phyloP scores from a whole-genome alignment of 2,888 invertebrate genomes.

The Lithophane socia region DNA sequence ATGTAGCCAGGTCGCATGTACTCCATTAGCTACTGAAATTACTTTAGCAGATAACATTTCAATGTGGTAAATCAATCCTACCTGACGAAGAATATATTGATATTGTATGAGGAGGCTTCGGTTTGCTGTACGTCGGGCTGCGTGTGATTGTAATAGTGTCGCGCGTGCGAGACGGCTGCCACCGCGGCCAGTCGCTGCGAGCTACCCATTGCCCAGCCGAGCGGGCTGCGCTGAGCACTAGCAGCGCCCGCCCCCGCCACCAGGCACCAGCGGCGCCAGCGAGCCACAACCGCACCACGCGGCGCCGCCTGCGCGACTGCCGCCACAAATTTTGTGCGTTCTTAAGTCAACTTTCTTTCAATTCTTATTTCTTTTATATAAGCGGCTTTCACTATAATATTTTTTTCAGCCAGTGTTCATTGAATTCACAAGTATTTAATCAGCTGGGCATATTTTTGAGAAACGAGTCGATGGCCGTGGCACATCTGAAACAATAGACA shows the following conservation, averaged over 20 bases:
- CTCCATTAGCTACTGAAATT: constrained; percentile 13
- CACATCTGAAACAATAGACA: constrained; percentile 63
- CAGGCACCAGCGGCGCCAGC: constrained; percentile 82
- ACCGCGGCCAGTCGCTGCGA: constrained; percentile 91
- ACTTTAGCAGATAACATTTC: constrained; percentile 10
- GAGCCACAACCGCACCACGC: constrained; percentile 83
- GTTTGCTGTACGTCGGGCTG: constrained; percentile 82
- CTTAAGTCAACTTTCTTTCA: constrained; percentile 54
- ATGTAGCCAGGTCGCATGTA: constrained; percentile 7
- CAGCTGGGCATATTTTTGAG: constrained; percentile 43
- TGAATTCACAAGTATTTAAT: constrained; percentile 42
- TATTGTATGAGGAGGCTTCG: constrained; percentile 80
- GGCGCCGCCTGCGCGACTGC: constrained; percentile 82
- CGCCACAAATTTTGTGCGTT: constrained; percentile 68
- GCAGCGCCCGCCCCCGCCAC: constrained; percentile 82
- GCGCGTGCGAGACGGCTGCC: constrained; percentile 86
- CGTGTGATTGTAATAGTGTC: constrained; percentile 86
- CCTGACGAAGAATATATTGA: constrained; percentile 94
- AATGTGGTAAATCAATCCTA: constrained; percentile 30
- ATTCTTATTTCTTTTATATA: constrained; percentile 50
- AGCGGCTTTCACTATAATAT: constrained; percentile 47
- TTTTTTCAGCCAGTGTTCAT: constrained; percentile 65
- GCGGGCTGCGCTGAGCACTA: constrained; percentile 88
- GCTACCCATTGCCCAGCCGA: constrained; percentile 92
- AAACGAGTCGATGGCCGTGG: background rate